Evolutionary conservation across 2,113 vertebrate species (phyloP).

Genomic region (Epinephelus moara): DNA sequence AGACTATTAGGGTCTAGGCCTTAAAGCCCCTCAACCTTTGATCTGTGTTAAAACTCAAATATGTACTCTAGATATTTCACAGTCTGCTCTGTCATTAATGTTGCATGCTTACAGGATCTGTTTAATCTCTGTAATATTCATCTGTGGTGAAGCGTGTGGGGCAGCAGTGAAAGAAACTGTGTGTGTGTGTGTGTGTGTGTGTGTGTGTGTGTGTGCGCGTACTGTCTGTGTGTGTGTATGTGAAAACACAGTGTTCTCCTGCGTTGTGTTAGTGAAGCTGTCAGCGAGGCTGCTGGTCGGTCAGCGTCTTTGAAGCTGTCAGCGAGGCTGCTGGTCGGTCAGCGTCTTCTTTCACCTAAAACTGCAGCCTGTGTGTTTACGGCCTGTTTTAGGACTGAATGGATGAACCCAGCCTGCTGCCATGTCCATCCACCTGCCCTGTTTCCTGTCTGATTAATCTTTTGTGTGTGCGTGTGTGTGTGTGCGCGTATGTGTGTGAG

Average conservation of each 20-base stretch:
- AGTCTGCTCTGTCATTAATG: neutral
- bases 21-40: neutral
- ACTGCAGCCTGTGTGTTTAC: constrained; percentile 54
- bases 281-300: constrained; percentile 36
- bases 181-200: neutral
- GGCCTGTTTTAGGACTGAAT: constrained; percentile 71
- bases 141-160: neutral
- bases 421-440: constrained; percentile 75
- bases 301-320: constrained; percentile 47
- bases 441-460: constrained; percentile 76
- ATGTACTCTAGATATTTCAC: constrained; percentile 17
- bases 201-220: neutral
- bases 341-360: constrained; percentile 36
- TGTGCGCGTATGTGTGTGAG: constrained; percentile 34
- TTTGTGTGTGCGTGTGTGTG: constrained; percentile 17
- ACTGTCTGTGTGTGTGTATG: constrained; percentile 7
- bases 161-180: constrained; percentile 10
- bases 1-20: neutral
- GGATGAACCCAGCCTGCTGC: constrained; percentile 67
- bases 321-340: constrained; percentile 35
- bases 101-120: constrained; percentile 26
- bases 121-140: neutral
- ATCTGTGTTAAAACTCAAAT: neutral
- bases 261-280: constrained; percentile 30
- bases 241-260: constrained; percentile 14